Percentiles rank a stretch among this genome's conserved stretches.
Conservation (phyloP, 2,888 invertebrate species). For the Drosophila colorata region DNA sequence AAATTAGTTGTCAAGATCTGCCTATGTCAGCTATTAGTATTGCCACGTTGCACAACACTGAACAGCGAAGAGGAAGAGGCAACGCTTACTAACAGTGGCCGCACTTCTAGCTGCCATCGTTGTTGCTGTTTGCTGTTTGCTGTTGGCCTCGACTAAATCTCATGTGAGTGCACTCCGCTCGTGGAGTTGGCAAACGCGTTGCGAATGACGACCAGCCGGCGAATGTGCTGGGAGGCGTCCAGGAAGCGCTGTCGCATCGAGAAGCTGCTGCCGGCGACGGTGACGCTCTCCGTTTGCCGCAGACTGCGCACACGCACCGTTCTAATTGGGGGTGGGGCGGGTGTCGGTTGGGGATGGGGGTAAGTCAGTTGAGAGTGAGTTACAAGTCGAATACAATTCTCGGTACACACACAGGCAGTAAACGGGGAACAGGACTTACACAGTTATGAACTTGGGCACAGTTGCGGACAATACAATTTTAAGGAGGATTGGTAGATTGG, state of each 20-base stretch:
- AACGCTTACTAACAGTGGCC: slow-evolving; percentile 45
- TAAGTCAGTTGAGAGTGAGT: slow-evolving; percentile 15
- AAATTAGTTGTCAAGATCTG: not conserved
- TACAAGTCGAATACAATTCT: slow-evolving; percentile 12
- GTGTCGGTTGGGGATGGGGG: not conserved
- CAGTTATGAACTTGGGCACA: slow-evolving; percentile 34
- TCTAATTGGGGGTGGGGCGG: slow-evolving; percentile 48
- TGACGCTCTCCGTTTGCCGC: slow-evolving; percentile 79
- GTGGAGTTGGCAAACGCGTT: slow-evolving; percentile 73
- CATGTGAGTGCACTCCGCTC: slow-evolving; percentile 70
- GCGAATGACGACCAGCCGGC: slow-evolving; percentile 82
- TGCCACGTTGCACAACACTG: slow-evolving; percentile 60
- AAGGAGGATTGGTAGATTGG: too few species aligned
- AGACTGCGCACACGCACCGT: slow-evolving; percentile 77
- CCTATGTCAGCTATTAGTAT: slow-evolving; percentile 9
- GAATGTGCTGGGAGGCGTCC: slow-evolving; percentile 81
- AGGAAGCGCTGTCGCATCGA: slow-evolving; percentile 78
- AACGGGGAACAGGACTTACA: slow-evolving; percentile 33
- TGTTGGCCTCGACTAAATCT: slow-evolving; percentile 45
- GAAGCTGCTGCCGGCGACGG: slow-evolving; percentile 70
- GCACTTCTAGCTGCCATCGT: not conserved
- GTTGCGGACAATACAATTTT: slow-evolving; percentile 20
- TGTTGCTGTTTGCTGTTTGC: not conserved
- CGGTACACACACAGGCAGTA: slow-evolving; percentile 6
- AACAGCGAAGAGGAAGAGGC: slow-evolving; percentile 43